Conservation (phyloP, 2,113 vertebrate species). For the Peromyscus californicus region DNA sequence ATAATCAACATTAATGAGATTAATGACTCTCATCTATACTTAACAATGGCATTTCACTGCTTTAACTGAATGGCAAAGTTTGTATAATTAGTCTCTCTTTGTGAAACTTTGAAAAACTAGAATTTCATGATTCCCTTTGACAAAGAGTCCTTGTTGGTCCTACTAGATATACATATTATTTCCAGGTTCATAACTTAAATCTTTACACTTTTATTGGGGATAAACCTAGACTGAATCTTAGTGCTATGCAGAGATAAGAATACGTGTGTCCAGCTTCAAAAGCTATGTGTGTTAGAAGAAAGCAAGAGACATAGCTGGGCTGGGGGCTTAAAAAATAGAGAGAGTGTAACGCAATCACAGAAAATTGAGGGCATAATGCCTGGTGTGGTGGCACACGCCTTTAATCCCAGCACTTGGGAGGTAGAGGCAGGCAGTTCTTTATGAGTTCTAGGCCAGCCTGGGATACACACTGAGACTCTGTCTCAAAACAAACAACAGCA, state of each 20-base stretch:
- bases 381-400: neutral
- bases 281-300: neutral
- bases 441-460: neutral
- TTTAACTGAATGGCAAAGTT: conserved; percentile 37
- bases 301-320: neutral
- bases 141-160: conserved; percentile 31
- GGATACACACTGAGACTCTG: neutral
- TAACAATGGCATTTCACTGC: conserved; percentile 28
- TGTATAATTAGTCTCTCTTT: conserved; percentile 33
- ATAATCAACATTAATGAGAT: conserved; percentile 11
- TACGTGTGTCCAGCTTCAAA: neutral
- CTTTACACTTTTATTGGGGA: neutral
- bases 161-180: conserved; percentile 50
- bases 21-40: neutral
- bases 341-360: neutral
- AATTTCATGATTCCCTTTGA: conserved; percentile 37
- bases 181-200: conserved; percentile 14
- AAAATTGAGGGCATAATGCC: neutral
- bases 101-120: conserved; percentile 19
- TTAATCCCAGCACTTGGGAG: neutral
- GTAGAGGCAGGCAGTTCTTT: neutral
- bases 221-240: neutral
- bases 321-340: neutral
- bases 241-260: neutral
- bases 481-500: neutral